A percentile compares a stretch with the other conserved stretches of the same genome.
Evolutionary conservation across 2,113 vertebrate genomes (phyloP).

Genomic region (Rhodinocichla rosea): DNA sequence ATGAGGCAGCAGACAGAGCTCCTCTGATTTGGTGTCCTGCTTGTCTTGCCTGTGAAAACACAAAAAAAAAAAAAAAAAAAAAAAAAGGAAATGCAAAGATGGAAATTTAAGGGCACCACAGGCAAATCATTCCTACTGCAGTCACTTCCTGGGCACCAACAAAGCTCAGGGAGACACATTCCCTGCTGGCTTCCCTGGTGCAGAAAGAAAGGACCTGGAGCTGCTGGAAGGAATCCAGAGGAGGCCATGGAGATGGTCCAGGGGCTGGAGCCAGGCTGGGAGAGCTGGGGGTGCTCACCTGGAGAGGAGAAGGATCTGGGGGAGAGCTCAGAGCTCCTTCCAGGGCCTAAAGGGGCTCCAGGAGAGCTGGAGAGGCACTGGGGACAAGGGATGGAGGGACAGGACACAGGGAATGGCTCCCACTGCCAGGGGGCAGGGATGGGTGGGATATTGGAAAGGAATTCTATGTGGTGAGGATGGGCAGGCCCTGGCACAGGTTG

Average conservation of each 20-base stretch:
- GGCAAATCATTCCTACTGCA: background rate
- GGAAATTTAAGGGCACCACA: background rate
- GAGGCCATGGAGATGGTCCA: fast-evolving
- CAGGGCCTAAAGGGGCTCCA: background rate
- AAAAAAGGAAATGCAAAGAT: background rate
- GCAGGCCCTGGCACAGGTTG: background rate
- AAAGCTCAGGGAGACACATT: background rate
- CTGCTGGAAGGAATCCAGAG: background rate
- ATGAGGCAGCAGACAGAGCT: background rate
- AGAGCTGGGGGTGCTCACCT: background rate
- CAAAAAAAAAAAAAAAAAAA: background rate
- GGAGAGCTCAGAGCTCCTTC: fast-evolving
- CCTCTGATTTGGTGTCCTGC: background rate
- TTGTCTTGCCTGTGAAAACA: background rate
- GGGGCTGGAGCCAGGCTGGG: background rate
- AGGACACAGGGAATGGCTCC: background rate
- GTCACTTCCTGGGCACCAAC: background rate
- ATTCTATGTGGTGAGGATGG: no score
- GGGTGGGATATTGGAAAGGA: fast-evolving
- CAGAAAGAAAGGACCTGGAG: background rate
- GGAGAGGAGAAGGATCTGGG: fast-evolving
- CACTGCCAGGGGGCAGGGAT: fast-evolving
- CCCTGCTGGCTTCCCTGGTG: background rate
- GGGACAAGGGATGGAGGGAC: background rate
- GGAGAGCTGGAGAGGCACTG: background rate